Conservation (phyloP, 2,888 invertebrate species). For the Ditylenchus weischeri region DNA sequence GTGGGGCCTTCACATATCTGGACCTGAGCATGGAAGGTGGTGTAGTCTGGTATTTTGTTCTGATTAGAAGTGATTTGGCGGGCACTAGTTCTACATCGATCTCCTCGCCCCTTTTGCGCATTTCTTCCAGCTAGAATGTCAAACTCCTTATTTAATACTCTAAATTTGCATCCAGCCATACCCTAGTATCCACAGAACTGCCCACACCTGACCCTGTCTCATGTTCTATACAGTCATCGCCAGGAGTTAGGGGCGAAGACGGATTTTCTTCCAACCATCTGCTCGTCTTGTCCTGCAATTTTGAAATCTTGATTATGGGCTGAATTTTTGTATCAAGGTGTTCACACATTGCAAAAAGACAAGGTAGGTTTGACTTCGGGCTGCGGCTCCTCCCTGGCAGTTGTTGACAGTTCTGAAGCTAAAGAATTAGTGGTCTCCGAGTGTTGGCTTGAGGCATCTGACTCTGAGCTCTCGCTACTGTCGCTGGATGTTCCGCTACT, state of each 20-base stretch:
- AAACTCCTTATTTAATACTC: background rate
- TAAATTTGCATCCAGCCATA: background rate
- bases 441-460: too few relatives aligned
- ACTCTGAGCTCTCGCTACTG: too few relatives aligned
- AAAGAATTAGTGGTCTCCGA: background rate
- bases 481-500: too few relatives aligned
- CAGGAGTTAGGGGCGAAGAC: conserved; percentile 13
- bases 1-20: conserved; percentile 23
- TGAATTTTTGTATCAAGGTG: too few relatives aligned
- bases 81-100: conserved; percentile 42
- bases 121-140: conserved; percentile 20
- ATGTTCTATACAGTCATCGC: conserved; percentile 17
- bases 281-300: conserved; percentile 18
- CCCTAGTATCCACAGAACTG: background rate
- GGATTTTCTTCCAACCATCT: conserved; percentile 18
- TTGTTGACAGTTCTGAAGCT: conserved; percentile 1
- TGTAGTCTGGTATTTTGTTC: background rate
- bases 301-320: background rate
- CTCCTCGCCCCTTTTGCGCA: conserved; percentile 28
- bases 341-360: background rate
- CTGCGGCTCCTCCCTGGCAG: background rate
- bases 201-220: background rate
- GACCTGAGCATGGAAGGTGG: conserved; percentile 16
- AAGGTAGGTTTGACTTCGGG: conserved; percentile 4
- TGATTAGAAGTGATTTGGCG: conserved; percentile 28